Conservation (phyloP, 2,113 vertebrate genomes). For the Callipepla squamata region DNA sequence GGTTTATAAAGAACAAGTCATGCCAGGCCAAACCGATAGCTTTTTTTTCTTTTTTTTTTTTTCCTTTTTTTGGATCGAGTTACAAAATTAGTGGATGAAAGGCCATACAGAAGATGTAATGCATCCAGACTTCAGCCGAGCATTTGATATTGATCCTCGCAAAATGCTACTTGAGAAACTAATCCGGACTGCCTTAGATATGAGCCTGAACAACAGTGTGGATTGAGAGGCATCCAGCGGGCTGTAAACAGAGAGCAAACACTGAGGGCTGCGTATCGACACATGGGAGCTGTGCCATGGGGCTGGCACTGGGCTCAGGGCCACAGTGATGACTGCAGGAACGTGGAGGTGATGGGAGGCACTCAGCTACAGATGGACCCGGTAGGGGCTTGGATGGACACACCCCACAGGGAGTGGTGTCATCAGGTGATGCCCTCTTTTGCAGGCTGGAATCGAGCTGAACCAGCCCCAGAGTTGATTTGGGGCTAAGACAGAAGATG, state of each 20-base stretch:
- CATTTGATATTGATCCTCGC: slow-evolving; percentile 43
- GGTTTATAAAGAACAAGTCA: slow-evolving; percentile 31
- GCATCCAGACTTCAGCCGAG: not conserved
- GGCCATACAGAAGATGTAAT: slow-evolving; percentile 6
- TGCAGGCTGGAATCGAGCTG: not conserved
- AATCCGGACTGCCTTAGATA: not conserved
- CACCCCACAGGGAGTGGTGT: not conserved
- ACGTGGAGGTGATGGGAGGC: accelerated
- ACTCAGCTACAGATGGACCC: accelerated
- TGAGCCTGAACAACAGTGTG: not conserved
- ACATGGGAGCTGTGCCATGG: not conserved
- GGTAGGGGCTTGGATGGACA: not conserved
- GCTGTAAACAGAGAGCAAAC: not conserved
- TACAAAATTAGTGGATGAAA: slow-evolving; percentile 55
- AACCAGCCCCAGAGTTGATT: accelerated
- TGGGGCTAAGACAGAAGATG: not conserved
- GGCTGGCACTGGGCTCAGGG: not conserved
- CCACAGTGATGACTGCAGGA: not conserved
- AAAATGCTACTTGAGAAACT: slow-evolving; percentile 53
- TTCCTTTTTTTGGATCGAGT: not conserved
- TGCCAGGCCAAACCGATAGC: slow-evolving; percentile 9
- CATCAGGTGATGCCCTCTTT: not conserved
- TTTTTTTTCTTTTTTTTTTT: not conserved
- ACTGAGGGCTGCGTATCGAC: not conserved
- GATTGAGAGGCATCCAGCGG: not conserved